Conservation (phyloP, 2,888 invertebrate genomes). For the Drosophila greeni region DNA sequence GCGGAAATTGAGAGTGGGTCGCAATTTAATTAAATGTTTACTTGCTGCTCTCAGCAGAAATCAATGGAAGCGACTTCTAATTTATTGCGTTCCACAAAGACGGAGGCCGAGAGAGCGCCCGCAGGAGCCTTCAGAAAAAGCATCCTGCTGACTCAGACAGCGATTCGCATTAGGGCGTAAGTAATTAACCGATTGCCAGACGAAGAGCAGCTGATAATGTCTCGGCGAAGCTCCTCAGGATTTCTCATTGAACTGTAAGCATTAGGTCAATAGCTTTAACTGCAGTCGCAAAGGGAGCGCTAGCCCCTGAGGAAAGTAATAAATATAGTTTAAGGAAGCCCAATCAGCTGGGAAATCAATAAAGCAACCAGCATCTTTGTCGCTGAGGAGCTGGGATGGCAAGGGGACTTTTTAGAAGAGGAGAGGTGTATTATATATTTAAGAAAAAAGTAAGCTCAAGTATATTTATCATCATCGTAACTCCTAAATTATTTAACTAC, state of each 20-base stretch:
- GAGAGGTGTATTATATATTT: too few relatives aligned
- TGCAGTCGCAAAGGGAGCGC: neutral
- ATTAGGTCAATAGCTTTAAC: conserved; percentile 12
- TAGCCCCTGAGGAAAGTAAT: conserved; percentile 9
- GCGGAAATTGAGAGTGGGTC: conserved; percentile 5
- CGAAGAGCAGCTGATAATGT: conserved; percentile 36
- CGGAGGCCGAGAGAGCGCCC: conserved; percentile 16
- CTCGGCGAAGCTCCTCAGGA: neutral
- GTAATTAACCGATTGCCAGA: conserved; percentile 52
- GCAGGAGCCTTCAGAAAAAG: conserved; percentile 23
- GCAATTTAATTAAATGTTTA: conserved; percentile 48
- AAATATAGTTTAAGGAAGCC: conserved; percentile 19
- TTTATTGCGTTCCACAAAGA: conserved; percentile 36
- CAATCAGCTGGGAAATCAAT: conserved; percentile 40
- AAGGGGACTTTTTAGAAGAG: neutral
- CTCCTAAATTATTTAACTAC: neutral
- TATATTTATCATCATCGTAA: neutral
- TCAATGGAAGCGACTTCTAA: conserved; percentile 43
- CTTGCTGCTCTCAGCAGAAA: conserved; percentile 48
- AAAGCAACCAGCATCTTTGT: conserved; percentile 15
- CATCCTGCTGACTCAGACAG: conserved; percentile 38
- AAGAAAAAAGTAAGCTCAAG: neutral
- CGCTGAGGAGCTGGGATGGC: neutral
- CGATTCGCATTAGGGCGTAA: conserved; percentile 32
- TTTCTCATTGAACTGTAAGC: neutral